phyloP scores from a whole-genome alignment of 2,113 vertebrate genomes.

The Proterorhinus semilunaris region DNA sequence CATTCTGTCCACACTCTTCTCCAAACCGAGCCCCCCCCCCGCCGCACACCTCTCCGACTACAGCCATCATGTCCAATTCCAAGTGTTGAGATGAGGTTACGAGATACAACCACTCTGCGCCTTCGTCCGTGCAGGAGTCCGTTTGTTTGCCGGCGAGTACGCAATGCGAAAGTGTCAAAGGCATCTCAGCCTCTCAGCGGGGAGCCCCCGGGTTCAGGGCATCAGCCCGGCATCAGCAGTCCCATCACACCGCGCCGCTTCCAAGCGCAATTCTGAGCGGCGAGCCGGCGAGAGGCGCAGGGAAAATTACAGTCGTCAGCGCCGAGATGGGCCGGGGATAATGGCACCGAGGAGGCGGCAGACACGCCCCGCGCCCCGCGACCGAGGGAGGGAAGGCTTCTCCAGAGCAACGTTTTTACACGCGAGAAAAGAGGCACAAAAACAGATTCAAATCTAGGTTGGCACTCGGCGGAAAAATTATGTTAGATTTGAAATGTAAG shows the following conservation, averaged over 20 bases:
- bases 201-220: neutral
- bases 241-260: neutral
- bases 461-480: too few species aligned
- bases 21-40: neutral
- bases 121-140: neutral
- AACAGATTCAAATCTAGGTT: too few species aligned
- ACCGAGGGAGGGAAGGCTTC: neutral
- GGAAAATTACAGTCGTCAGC: constrained; percentile 7
- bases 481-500: too few species aligned
- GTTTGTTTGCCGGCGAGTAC: neutral
- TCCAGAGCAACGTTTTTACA: neutral
- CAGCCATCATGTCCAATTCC: neutral
- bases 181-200: neutral
- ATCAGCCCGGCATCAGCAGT: constrained; percentile 5
- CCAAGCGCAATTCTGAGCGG: neutral
- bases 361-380: neutral
- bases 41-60: neutral
- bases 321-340: constrained; percentile 1
- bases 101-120: neutral
- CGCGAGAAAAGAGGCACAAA: neutral
- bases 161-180: constrained; percentile 1
- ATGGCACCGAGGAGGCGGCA: neutral
- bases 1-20: neutral
- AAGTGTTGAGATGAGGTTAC: constrained; percentile 5
- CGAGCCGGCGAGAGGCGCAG: neutral